Conservation (phyloP, 2,797 vertebrate genomes). For the Oceanodroma leucorhoa region DNA sequence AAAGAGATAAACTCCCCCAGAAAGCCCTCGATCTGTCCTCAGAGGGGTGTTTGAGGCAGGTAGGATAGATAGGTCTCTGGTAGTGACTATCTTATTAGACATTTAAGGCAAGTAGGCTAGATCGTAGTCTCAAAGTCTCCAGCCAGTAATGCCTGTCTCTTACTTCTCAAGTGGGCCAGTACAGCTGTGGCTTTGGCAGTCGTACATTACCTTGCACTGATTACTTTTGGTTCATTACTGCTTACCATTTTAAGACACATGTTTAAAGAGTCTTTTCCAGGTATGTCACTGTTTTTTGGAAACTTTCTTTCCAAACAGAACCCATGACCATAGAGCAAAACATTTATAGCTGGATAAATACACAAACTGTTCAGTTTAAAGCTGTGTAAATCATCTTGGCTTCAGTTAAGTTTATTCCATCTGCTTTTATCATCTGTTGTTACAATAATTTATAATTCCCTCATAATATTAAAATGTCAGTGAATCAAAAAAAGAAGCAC, state of each 20-base stretch:
- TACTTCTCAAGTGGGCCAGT: background rate
- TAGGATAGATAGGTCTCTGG: background rate
- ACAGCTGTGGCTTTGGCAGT: background rate
- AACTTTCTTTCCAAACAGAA: slow-evolving; percentile 23
- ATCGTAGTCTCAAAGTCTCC: background rate
- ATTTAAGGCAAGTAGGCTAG: background rate
- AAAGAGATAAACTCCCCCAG: background rate
- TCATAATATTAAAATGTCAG: slow-evolving; percentile 68
- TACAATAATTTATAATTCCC: slow-evolving; percentile 66
- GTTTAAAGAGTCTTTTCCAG: background rate
- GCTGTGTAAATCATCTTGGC: slow-evolving; percentile 62
- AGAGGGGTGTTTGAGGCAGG: background rate
- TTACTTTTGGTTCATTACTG: background rate
- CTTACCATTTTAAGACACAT: background rate
- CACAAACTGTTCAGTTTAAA: slow-evolving; percentile 63
- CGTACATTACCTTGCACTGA: background rate
- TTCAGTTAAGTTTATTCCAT: slow-evolving; percentile 72
- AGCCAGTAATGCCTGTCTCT: background rate
- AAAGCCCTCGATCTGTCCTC: background rate
- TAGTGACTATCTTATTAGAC: background rate
- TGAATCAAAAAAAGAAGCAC: slow-evolving; percentile 54
- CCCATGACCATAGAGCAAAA: slow-evolving; percentile 27
- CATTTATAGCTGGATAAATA: slow-evolving; percentile 54
- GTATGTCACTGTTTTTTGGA: background rate
- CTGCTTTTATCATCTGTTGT: slow-evolving; percentile 76